Evolutionary conservation across 2,888 invertebrate species (phyloP), one percentile per base, ranked within the genome.

Genomic region (Torymus aiolomorphi): DNA sequence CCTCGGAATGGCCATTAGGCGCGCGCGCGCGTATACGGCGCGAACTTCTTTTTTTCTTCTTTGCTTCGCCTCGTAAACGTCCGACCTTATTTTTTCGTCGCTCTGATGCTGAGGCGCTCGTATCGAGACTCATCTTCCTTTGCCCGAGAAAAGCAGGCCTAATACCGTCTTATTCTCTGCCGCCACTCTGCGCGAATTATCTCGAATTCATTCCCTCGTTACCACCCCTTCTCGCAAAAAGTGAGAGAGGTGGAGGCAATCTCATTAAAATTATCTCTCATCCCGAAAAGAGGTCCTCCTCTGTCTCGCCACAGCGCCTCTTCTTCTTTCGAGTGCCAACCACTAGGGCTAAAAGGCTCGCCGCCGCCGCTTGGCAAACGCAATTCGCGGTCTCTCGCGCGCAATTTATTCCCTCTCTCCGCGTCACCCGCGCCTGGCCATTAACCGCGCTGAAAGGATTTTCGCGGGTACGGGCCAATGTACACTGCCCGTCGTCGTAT

Each of bases 231-330:
- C 24, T 72, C 67, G 63, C 73, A 10, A 42, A 42, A 31, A 5
- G 31, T 4, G 3, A 10, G 1, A 8, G 42, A 10, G 42, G 42
- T 1, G 69, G 72, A 71, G 80, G 74, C 82, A 85, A 87, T 87
- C 88, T 87, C 87, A 88, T 89, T 88, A 88, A 87, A 88, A 87
- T 87, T 85, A 88, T 87, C 86, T 87, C 86, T 87, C 75, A 72
- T 75, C 80, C 70, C 76, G 78, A 80, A 75, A 81, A 82, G 82
- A 84, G 81, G 80, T 78, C 81, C 59, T 74, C 61, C 54, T 61
- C 52, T 70, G n/a, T 31, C n/a, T 5, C 2, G 31, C 57, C n/a
- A 10, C 18, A 13, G 42, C 1, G 52, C 10, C 42, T 31, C n/a
- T 52, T 16, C 62, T 56, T 49, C 56, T 49, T 62, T n/a, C 14